Percentiles rank a stretch among this genome's conserved stretches.
Evolutionary conservation across 2,888 invertebrate species (phyloP).

Genomic region (Pimpla rufipes): DNA sequence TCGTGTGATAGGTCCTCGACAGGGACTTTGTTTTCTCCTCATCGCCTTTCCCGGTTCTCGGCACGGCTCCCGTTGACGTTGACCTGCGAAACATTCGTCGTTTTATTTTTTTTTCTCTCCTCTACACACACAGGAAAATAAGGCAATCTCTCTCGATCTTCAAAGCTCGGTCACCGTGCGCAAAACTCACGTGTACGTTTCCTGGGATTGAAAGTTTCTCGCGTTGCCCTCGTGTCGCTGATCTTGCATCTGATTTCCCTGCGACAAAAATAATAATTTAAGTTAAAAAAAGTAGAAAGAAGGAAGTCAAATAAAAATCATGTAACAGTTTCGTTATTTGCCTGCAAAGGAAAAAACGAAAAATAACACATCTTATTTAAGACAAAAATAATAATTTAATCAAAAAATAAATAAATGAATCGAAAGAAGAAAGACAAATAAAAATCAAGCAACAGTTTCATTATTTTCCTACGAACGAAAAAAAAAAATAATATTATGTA

Average conservation of each 20-base stretch:
- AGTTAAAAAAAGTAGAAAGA: too few species aligned
- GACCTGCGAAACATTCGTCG: conserved; percentile 72
- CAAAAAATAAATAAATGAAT: too few species aligned
- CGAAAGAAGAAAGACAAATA: too few species aligned
- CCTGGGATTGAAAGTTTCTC: conserved; percentile 79
- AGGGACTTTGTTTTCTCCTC: conserved; percentile 88
- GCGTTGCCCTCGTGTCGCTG: conserved; percentile 78
- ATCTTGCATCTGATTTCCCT: conserved; percentile 81
- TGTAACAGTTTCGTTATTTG: too few species aligned
- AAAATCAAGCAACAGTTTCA: too few species aligned
- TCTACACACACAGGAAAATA: background rate
- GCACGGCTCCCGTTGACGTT: conserved; percentile 76
- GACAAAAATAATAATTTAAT: too few species aligned
- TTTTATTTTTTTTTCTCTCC: background rate
- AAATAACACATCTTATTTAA: too few species aligned
- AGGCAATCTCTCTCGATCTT: background rate
- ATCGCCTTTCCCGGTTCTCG: conserved; percentile 78
- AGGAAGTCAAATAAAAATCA: too few species aligned
- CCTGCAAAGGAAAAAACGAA: too few species aligned
- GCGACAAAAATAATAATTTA: conserved; percentile 62
- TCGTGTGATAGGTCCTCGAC: conserved; percentile 92
- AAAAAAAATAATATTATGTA: too few species aligned
- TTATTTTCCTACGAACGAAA: too few species aligned
- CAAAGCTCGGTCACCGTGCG: too few species aligned
- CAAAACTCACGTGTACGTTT: conserved; percentile 80